phyloP scores from a whole-genome alignment of 2,797 vertebrate genomes.

The Rallus crepitans region DNA sequence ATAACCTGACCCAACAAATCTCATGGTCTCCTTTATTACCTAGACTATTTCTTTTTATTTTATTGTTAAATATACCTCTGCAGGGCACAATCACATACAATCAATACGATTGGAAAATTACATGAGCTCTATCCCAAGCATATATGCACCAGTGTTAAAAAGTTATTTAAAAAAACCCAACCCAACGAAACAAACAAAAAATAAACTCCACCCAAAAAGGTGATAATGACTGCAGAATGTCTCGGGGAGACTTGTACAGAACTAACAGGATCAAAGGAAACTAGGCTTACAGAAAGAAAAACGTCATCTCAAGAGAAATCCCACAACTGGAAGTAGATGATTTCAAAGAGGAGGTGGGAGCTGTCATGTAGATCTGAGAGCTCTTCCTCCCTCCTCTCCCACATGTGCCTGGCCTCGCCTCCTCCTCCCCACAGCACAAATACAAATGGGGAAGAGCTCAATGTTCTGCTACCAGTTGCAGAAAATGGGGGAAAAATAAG shows the following conservation, averaged over 20 bases:
- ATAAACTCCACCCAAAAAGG: constrained; percentile 88
- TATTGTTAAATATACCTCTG: constrained; percentile 84
- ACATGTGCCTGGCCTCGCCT: background rate
- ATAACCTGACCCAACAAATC: constrained; percentile 73
- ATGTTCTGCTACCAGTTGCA: background rate
- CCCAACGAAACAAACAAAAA: constrained; percentile 62
- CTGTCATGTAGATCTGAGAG: background rate
- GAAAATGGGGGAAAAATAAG: background rate
- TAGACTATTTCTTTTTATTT: constrained; percentile 69
- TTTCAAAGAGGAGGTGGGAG: background rate
- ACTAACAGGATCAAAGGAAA: constrained; percentile 77
- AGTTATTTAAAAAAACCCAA: constrained; percentile 73
- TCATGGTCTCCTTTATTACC: constrained; percentile 77
- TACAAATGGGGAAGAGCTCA: background rate
- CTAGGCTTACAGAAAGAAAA: constrained; percentile 50
- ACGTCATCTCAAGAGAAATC: constrained; percentile 62
- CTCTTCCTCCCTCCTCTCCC: background rate
- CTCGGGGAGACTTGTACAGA: constrained; percentile 86
- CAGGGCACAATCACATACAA: constrained; percentile 87
- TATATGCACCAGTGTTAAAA: constrained; percentile 85
- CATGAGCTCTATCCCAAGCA: constrained; percentile 91
- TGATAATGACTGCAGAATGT: constrained; percentile 88
- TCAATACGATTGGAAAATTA: constrained; percentile 91
- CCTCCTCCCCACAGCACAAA: constrained; percentile 5
- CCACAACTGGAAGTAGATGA: constrained; percentile 78